A percentile compares a stretch with the other conserved stretches of the same genome.
These are phyloP conservation scores for Lordiphosa mommai DNA, from an alignment of 1,140 invertebrate species.

Conservation along the genomic window DNA sequence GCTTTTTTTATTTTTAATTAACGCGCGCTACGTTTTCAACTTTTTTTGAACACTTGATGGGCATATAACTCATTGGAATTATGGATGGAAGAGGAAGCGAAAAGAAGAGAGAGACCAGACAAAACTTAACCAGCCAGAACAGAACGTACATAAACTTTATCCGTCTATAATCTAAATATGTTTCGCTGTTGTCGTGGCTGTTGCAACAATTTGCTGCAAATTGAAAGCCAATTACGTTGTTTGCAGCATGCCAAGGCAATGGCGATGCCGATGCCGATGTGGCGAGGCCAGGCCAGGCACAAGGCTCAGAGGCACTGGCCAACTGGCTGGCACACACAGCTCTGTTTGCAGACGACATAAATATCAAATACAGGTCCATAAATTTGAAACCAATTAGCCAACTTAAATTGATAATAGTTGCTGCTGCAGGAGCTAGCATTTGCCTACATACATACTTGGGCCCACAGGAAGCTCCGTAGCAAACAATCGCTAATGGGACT, in stretches of 20 bases:
- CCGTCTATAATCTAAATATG: conserved; percentile 78
- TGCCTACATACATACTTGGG: conserved; percentile 37
- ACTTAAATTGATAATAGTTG: conserved; percentile 79
- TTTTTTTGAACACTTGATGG: conserved; percentile 64
- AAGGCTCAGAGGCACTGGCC: not conserved
- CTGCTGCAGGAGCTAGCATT: conserved; percentile 49
- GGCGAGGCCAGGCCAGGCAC: not conserved
- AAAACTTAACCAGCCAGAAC: conserved; percentile 24
- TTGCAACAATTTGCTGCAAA: conserved; percentile 78
- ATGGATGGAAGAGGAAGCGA: conserved; percentile 33
- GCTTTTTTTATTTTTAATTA: conserved; percentile 75
- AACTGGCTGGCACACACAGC: conserved; percentile 21
- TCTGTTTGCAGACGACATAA: conserved; percentile 64
- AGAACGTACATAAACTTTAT: conserved; percentile 76
- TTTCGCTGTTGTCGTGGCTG: conserved; percentile 68
- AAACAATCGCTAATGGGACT: conserved; percentile 62
- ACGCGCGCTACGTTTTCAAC: conserved; percentile 69
- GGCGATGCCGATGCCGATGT: conserved; percentile 8
- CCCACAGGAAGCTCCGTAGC: conserved; percentile 42
- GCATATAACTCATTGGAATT: conserved; percentile 73
- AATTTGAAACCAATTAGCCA: conserved; percentile 79
- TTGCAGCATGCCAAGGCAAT: conserved; percentile 69
- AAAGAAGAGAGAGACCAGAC: conserved; percentile 15
- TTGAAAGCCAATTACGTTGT: conserved; percentile 78
- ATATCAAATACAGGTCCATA: conserved; percentile 79